Conservation (phyloP, 2,797 vertebrate genomes). For the Paedocypris micromegethes region DNA sequence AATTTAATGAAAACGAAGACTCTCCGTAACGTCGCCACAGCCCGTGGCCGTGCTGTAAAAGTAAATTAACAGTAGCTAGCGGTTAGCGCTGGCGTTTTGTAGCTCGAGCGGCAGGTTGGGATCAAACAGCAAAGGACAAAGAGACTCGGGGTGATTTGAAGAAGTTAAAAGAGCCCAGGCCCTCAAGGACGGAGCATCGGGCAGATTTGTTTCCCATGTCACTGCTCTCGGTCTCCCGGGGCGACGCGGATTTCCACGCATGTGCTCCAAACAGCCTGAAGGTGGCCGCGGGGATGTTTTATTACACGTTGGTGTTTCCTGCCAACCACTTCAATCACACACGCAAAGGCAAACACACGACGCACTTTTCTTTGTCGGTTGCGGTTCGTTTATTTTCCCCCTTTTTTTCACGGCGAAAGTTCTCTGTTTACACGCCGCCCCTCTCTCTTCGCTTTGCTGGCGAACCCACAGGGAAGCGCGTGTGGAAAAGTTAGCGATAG, state of each 20-base stretch:
- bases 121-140: slow-evolving; percentile 24
- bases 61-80: slow-evolving; percentile 13
- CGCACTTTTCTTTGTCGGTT: no score
- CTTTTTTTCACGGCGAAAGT: slow-evolving; percentile 63
- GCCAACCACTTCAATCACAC: slow-evolving; percentile 56
- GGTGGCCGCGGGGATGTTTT: slow-evolving; percentile 68
- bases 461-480: slow-evolving; percentile 22
- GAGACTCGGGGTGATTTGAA: slow-evolving; percentile 34
- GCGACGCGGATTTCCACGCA: slow-evolving; percentile 59
- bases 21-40: slow-evolving; percentile 14
- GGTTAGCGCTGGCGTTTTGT: no score
- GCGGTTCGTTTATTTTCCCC: no score
- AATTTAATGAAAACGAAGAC: slow-evolving; percentile 33
- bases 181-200: slow-evolving; percentile 66
- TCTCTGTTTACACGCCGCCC: slow-evolving; percentile 57
- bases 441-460: slow-evolving; percentile 57
- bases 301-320: slow-evolving; percentile 66
- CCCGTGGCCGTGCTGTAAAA: slow-evolving; percentile 10
- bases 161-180: slow-evolving; percentile 36
- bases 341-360: slow-evolving; percentile 58
- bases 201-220: slow-evolving; percentile 61
- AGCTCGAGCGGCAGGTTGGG: not conserved
- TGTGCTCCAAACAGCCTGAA: slow-evolving; percentile 61
- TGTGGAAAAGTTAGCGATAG: slow-evolving; percentile 49
- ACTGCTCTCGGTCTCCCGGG: slow-evolving; percentile 59